Conservation (phyloP, 1,140 invertebrate species). For the Tetramorium parvispinum region DNA sequence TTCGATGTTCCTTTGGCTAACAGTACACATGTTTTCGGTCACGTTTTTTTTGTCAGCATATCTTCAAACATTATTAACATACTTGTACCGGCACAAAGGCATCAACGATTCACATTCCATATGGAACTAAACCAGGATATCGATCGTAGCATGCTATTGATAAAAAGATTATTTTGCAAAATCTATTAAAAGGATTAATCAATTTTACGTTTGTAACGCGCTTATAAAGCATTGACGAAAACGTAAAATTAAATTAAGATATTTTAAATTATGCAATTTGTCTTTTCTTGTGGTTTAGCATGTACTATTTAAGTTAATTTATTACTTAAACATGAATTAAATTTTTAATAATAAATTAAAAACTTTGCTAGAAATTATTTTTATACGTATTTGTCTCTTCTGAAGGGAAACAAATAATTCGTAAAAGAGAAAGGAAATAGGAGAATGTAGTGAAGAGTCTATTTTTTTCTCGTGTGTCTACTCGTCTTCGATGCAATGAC, state of each 20-base stretch:
- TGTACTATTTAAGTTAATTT: not conserved
- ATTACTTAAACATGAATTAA: not conserved
- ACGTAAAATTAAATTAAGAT: not conserved
- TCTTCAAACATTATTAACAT: conserved; percentile 55
- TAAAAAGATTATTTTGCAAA: not conserved
- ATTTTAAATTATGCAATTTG: not conserved
- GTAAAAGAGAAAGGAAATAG: not conserved
- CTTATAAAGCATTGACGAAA: not conserved
- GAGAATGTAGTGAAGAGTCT: not conserved
- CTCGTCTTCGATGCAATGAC: not conserved
- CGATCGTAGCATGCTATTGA: not conserved
- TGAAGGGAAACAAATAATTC: not conserved
- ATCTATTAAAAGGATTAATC: not conserved
- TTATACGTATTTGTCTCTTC: not conserved
- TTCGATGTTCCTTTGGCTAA: conserved; percentile 51
- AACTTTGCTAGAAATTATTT: not conserved
- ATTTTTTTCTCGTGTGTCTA: not conserved
- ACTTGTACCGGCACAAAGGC: conserved; percentile 45
- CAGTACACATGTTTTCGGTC: conserved; percentile 60
- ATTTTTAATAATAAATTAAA: not conserved
- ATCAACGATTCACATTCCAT: conserved; percentile 1
- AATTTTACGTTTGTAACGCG: too few species aligned
- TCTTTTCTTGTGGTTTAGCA: not conserved
- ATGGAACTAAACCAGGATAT: not conserved
- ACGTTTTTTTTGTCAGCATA: conserved; percentile 40